These are phyloP conservation scores for Drosophila longiperda DNA, from an alignment of 2,888 invertebrate genomes.

Conservation along the genomic window DNA sequence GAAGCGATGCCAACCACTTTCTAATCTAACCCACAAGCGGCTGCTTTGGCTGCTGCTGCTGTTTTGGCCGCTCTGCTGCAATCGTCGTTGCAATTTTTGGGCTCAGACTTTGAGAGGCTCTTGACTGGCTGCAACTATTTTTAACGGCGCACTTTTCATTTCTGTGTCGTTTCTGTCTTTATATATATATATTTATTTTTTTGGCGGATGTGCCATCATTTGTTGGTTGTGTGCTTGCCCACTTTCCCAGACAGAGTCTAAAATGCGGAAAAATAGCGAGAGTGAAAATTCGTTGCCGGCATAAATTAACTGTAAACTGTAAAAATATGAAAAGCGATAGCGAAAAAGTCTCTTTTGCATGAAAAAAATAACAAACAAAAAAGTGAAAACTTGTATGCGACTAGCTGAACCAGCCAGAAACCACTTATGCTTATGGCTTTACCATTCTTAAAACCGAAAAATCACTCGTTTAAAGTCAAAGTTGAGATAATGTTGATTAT, in stretches of 20 bases:
- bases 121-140: conserved; percentile 60
- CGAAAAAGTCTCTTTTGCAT: conserved; percentile 48
- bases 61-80: conserved; percentile 32
- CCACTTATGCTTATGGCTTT: conserved; percentile 5
- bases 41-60: conserved; percentile 24
- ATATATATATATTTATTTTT: conserved; percentile 19
- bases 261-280: conserved; percentile 73
- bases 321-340: conserved; percentile 60
- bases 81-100: conserved; percentile 51
- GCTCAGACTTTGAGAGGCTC: conserved; percentile 47
- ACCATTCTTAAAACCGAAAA: conserved; percentile 38
- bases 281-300: conserved; percentile 69
- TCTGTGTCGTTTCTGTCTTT: conserved; percentile 44
- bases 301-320: conserved; percentile 67
- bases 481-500: conserved; percentile 33
- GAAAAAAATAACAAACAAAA: conserved; percentile 27
- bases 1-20: conserved; percentile 53
- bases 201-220: conserved; percentile 57
- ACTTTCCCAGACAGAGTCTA: conserved; percentile 64
- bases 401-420: not conserved
- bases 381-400: conserved; percentile 47
- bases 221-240: conserved; percentile 37
- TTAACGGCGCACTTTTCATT: conserved; percentile 62
- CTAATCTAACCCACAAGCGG: conserved; percentile 68
- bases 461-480: conserved; percentile 38